Percentiles rank a stretch among this genome's conserved stretches.
phyloP scores from a whole-genome alignment of 2,797 vertebrate species.

The Eutrigla gurnardus region DNA sequence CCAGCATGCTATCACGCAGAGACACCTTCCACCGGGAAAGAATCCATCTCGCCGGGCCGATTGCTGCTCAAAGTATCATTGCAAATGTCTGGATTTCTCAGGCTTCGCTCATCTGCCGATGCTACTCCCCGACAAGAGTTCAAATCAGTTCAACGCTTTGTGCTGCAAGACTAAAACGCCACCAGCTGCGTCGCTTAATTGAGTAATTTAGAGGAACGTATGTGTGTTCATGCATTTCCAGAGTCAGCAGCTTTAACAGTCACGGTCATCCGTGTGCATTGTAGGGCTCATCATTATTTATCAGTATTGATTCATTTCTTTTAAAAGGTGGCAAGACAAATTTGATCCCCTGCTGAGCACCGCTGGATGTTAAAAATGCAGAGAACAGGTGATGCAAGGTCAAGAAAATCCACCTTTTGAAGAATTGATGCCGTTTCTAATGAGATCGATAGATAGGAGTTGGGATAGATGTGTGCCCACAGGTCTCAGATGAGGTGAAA shows the following conservation, averaged over 20 bases:
- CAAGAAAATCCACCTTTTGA: neutral
- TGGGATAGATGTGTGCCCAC: neutral
- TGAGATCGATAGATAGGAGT: neutral
- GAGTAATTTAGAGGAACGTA: slow-evolving; percentile 49
- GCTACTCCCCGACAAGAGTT: neutral
- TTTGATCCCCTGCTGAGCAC: slow-evolving; percentile 23
- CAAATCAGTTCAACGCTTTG: slow-evolving; percentile 19
- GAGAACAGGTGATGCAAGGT: slow-evolving; percentile 13
- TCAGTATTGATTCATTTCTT: slow-evolving; percentile 46
- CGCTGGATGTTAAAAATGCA: neutral
- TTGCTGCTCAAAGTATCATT: slow-evolving; percentile 6
- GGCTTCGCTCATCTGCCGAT: slow-evolving; percentile 23
- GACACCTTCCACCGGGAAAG: slow-evolving; percentile 12
- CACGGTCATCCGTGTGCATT: slow-evolving; percentile 10
- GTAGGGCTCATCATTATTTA: slow-evolving; percentile 33
- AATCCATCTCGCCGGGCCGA: slow-evolving; percentile 20
- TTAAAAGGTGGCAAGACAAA: slow-evolving; percentile 7
- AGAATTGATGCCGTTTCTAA: neutral
- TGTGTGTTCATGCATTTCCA: slow-evolving; percentile 52
- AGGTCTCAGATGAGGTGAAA: neutral
- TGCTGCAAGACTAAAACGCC: slow-evolving; percentile 13
- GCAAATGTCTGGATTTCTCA: slow-evolving; percentile 15
- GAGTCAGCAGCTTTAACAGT: slow-evolving; percentile 36
- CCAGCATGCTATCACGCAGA: slow-evolving; percentile 1
- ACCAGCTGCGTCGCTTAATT: slow-evolving; percentile 54